phyloP scores from a whole-genome alignment of 30 jellyfish, hydroid and myxozoan species.

The Catostylus mosaicus region DNA sequence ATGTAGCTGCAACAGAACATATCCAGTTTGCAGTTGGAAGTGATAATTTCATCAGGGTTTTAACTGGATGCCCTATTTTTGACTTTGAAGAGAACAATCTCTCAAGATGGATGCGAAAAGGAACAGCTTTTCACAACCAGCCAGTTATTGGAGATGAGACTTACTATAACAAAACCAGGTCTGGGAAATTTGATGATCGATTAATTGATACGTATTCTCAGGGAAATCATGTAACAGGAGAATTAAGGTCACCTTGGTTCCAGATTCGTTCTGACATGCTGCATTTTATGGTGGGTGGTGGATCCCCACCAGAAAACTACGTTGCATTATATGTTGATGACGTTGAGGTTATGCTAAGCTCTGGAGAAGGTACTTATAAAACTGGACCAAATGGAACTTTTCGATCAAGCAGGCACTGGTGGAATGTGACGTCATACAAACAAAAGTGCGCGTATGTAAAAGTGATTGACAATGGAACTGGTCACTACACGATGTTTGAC shows the following conservation, averaged over 20 bases:
- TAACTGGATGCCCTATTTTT: conserved; percentile 53
- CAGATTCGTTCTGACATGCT: conserved; percentile 36
- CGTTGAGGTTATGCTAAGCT: background rate
- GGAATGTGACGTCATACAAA: conserved; percentile 29
- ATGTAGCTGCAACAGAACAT: conserved; percentile 36
- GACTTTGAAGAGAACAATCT: conserved; percentile 48
- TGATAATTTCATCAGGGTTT: conserved; percentile 2
- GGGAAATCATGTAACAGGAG: conserved; percentile 28
- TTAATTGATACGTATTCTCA: conserved; percentile 38
- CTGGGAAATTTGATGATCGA: conserved; percentile 48
- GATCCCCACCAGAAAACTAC: conserved; percentile 27
- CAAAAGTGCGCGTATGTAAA: conserved; percentile 19
- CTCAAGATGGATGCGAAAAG: conserved; percentile 12
- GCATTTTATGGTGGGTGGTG: conserved; percentile 61
- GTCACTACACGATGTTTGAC: conserved; percentile 33
- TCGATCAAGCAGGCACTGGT: conserved; percentile 34
- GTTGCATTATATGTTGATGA: conserved; percentile 23
- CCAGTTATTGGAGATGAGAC: conserved; percentile 25
- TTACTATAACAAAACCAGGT: background rate
- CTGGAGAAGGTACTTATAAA: conserved; percentile 10
- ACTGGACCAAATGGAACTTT: conserved; percentile 4
- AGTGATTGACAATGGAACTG: conserved; percentile 7
- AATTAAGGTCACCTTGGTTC: conserved; percentile 51
- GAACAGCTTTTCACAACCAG: conserved; percentile 21
- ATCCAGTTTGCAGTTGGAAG: conserved; percentile 8